These are phyloP conservation scores for Marmota flaviventris DNA, from an alignment of 2,113 vertebrate genomes.

Conservation along the genomic window DNA sequence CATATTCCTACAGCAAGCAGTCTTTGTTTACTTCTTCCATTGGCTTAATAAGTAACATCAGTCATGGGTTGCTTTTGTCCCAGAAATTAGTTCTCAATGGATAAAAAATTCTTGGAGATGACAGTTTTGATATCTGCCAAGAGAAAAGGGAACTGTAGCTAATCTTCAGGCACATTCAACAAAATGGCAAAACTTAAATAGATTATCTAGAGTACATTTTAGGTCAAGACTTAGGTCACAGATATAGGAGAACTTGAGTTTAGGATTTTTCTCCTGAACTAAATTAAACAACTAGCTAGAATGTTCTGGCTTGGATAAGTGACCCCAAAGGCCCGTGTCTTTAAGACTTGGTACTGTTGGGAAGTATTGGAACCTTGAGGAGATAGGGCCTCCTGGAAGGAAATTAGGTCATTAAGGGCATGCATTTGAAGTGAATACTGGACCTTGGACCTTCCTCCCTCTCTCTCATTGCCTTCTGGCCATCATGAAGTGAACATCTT, in stretches of 20 bases:
- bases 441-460: too few relatives aligned
- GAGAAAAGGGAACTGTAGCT: neutral
- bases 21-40: neutral
- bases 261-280: neutral
- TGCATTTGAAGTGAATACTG: neutral
- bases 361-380: neutral
- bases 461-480: neutral
- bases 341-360: neutral
- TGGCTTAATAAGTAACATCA: neutral
- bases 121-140: slow-evolving; percentile 27
- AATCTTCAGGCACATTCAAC: neutral
- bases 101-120: slow-evolving; percentile 22
- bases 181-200: neutral
- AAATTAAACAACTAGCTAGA: neutral
- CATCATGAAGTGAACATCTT: neutral
- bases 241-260: slow-evolving; percentile 4
- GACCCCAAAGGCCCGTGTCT: neutral
- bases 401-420: neutral
- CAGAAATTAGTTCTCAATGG: slow-evolving; percentile 16
- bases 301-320: neutral
- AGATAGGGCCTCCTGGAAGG: neutral
- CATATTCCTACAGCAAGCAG: neutral
- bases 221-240: neutral
- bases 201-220: slow-evolving; percentile 42
- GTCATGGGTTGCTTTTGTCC: neutral